These are phyloP conservation scores for Thryonomys swinderianus DNA, from an alignment of 2,113 vertebrate genomes.

Conservation along the genomic window DNA sequence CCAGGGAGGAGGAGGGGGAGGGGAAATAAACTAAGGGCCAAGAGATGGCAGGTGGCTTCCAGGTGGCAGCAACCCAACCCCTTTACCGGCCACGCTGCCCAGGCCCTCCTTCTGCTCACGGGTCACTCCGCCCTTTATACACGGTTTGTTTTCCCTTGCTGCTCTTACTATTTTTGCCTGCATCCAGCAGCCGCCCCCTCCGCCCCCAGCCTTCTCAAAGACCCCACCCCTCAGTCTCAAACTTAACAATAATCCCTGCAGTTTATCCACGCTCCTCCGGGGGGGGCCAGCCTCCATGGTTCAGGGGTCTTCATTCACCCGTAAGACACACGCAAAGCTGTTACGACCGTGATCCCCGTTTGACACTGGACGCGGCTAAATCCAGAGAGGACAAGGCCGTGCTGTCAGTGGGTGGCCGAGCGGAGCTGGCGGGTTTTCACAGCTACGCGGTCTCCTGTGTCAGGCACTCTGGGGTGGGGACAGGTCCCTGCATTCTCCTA, in stretches of 20 bases:
- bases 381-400: background rate
- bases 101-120: background rate
- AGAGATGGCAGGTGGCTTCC: constrained; percentile 14
- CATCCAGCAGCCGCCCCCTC: background rate
- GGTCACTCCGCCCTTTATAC: background rate
- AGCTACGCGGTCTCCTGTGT: background rate
- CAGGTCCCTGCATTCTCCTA: background rate
- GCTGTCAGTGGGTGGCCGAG: background rate
- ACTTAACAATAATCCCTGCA: background rate
- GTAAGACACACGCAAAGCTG: background rate
- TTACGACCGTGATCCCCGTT: background rate
- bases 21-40: background rate
- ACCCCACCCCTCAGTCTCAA: background rate
- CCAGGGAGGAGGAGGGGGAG: background rate
- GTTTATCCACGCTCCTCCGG: background rate
- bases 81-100: background rate
- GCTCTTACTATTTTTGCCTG: background rate
- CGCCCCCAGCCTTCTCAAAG: background rate
- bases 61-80: background rate
- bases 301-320: background rate
- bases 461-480: background rate
- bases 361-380: background rate
- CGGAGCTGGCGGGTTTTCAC: background rate
- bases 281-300: too few relatives aligned
- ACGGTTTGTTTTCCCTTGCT: background rate